phyloP scores from a whole-genome alignment of 2,797 vertebrate species.

The Artibeus lituratus region DNA sequence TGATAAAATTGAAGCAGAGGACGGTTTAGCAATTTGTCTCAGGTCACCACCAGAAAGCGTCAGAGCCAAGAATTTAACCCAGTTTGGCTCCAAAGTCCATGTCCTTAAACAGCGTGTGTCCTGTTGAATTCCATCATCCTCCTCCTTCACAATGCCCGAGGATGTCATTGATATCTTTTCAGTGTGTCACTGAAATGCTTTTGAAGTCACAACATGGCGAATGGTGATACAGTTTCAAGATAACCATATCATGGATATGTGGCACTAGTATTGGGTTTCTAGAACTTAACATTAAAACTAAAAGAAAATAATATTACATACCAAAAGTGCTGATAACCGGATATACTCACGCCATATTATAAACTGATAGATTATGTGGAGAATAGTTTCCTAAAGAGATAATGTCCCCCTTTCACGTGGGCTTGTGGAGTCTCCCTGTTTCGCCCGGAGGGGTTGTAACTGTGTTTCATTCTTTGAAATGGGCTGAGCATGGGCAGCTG shows the following conservation, averaged over 20 bases:
- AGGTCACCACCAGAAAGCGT: background rate
- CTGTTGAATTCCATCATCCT: background rate
- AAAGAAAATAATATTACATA: background rate
- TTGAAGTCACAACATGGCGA: background rate
- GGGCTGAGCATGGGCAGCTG: background rate
- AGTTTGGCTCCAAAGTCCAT: background rate
- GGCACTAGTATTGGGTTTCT: background rate
- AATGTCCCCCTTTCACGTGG: background rate
- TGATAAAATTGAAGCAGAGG: background rate
- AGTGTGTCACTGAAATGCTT: background rate
- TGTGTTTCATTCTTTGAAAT: background rate
- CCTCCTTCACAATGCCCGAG: background rate
- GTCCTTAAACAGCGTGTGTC: background rate
- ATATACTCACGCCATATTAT: background rate
- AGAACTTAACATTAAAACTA: background rate
- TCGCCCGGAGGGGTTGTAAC: background rate
- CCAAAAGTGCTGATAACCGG: background rate
- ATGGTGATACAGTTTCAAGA: background rate
- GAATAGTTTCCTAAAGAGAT: background rate
- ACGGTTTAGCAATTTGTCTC: background rate
- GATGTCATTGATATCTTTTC: background rate
- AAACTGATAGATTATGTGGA: background rate
- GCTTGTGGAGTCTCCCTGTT: background rate
- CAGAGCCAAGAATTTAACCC: background rate
- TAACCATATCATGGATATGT: background rate